These are phyloP conservation scores for Cephus pulcher DNA, from an alignment of 2,888 invertebrate genomes.

Conservation along the genomic window DNA sequence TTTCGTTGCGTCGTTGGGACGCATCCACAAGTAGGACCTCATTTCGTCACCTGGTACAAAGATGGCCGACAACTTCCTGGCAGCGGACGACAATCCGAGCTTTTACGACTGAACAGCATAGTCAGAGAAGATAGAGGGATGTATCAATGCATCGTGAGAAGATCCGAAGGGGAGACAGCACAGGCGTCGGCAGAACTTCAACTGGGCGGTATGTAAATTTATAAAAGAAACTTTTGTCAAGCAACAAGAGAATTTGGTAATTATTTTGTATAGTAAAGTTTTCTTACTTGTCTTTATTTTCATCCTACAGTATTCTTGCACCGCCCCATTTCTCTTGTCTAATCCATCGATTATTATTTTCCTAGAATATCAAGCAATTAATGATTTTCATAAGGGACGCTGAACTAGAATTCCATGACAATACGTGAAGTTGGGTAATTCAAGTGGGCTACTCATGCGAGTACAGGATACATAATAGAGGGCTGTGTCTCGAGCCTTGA, in stretches of 20 bases:
- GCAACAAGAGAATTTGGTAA: not conserved
- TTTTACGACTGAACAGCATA: slow-evolving; percentile 75
- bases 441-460: not conserved
- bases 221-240: not conserved
- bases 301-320: not conserved
- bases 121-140: slow-evolving; percentile 80
- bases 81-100: slow-evolving; percentile 75
- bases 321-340: not conserved
- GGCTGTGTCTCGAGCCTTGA: not conserved
- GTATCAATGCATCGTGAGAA: slow-evolving; percentile 80
- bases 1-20: slow-evolving; percentile 70
- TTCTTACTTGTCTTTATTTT: not conserved
- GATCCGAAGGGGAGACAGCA: slow-evolving; percentile 79
- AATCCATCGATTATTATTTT: not conserved
- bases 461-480: not conserved
- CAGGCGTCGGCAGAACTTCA: slow-evolving; percentile 82
- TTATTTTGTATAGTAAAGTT: not conserved
- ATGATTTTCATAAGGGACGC: not conserved
- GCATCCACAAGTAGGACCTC: slow-evolving; percentile 68
- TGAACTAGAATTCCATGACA: not conserved
- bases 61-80: slow-evolving; percentile 76
- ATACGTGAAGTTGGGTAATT: not conserved
- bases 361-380: not conserved
- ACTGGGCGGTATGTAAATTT: slow-evolving; percentile 71
- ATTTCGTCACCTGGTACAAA: slow-evolving; percentile 76